These are phyloP conservation scores for Notechis scutatus DNA, from an alignment of 2,113 vertebrate genomes.

Conservation along the genomic window DNA sequence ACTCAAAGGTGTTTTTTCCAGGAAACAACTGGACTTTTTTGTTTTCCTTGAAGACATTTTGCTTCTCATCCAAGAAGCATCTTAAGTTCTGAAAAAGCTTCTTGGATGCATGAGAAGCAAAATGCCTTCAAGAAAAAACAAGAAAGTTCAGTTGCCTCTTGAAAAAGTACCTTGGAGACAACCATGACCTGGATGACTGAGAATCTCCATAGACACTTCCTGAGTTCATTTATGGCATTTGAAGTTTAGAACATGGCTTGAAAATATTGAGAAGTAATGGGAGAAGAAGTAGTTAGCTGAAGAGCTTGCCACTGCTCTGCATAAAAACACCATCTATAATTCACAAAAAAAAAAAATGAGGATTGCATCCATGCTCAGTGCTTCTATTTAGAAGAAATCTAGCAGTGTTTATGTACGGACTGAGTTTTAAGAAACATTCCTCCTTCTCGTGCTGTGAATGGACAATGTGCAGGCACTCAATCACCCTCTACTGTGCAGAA, in stretches of 20 bases:
- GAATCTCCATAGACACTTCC: not conserved
- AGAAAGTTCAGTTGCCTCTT: too few relatives aligned
- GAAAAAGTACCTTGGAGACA: too few relatives aligned
- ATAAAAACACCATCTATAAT: conserved; percentile 24
- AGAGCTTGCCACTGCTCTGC: conserved; percentile 18
- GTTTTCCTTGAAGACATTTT: not conserved
- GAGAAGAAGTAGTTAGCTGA: conserved; percentile 8
- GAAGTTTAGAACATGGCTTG: not conserved
- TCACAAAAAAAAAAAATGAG: conserved; percentile 31
- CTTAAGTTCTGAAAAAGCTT: not conserved
- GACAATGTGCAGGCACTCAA: not conserved
- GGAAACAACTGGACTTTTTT: not conserved
- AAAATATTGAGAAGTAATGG: not conserved
- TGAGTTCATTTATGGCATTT: not conserved
- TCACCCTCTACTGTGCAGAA: not conserved
- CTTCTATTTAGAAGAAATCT: conserved; percentile 10
- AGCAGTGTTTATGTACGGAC: not conserved
- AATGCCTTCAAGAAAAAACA: too few relatives aligned
- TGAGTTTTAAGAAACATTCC: conserved; percentile 25
- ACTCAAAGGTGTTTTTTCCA: too few relatives aligned
- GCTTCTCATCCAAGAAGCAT: too few relatives aligned
- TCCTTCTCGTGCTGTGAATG: not conserved
- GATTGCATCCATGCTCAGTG: not conserved
- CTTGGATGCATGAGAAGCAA: not conserved
- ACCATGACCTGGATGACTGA: too few relatives aligned